These are phyloP conservation scores for Ceratosolen solmsi DNA, from an alignment of 1,140 invertebrate genomes.

Conservation along the genomic window DNA sequence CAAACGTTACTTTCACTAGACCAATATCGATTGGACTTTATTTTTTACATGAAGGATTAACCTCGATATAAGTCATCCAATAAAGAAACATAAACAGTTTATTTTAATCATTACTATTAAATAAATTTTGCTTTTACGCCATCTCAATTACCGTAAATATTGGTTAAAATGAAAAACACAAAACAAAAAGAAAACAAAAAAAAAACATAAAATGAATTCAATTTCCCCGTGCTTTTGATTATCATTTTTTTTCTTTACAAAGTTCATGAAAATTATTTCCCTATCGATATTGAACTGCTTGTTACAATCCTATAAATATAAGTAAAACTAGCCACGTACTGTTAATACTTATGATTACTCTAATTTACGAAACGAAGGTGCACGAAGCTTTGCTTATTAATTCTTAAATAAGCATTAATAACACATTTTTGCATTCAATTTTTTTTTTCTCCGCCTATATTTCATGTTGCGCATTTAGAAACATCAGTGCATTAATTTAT, in stretches of 20 bases:
- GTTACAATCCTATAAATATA: conserved; percentile 11
- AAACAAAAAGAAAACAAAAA: too few relatives aligned
- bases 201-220: too few relatives aligned
- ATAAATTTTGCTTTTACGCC: background rate
- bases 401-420: background rate
- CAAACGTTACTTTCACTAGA: background rate
- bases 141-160: background rate
- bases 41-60: background rate
- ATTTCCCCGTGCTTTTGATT: too few relatives aligned
- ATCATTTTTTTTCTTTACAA: background rate
- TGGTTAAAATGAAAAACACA: background rate
- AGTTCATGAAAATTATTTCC: background rate
- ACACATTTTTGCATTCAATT: background rate
- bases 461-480: background rate
- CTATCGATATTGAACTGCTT: background rate
- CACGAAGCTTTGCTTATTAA: background rate
- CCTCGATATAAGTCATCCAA: too few relatives aligned
- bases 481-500: background rate
- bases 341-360: background rate
- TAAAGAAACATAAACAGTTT: background rate
- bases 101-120: background rate
- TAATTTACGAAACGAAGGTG: background rate
- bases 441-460: background rate
- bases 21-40: background rate
- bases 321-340: background rate